Evolutionary conservation across 2,113 vertebrate genomes (phyloP), one percentile per base, ranked within the genome.

Genomic region (Chelonoidis abingdonii): DNA sequence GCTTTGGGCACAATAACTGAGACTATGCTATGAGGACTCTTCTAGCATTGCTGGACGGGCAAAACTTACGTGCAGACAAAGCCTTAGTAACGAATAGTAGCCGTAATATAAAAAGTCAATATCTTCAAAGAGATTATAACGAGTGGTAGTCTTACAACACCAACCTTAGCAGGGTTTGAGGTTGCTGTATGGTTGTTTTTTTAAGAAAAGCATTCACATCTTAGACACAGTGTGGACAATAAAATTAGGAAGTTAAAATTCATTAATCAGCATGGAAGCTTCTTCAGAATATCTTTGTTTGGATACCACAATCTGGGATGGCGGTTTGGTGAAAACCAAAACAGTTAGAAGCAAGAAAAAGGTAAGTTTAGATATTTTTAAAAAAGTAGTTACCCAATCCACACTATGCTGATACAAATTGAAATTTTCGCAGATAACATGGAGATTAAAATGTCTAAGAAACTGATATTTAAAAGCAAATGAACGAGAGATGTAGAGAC

Each of bases 401-500:
- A 47, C 41, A 47, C 11, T 25, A 41, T 25, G 22, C 5, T 78
- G 44, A 78, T 29, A 27, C 8, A 78, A 78, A 41, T 1, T 41
- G 72, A 44, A 41, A 47, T 25, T 78, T 29, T 27, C 7, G 12
- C 25, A 78, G 41, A 27, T 76, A 27, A 75, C 19, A 25, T 75
- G 69, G 79, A 97, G 95, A 97, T 97, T 94, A 97, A 95, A 97
- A 86, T 8, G 57, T 94, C 2, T 24, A 84, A 59, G 87, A 93
- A 97, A 97, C 92, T 97, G 92, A 29, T 57, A 90, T 92, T 97
- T 96, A 96, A 95, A 95, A 94, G 82, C 54, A 97, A 27, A 97
- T 97, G 96, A 97, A 97, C 84, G 93, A 97, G 96, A 95, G 93
- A 6, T 2, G 35, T 54, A 89, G 89, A 89, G 94, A 95, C 94